Evolutionary conservation across 1,140 invertebrate species (phyloP), one percentile per base, ranked within the genome.

Genomic region (Proctacanthus coquilletti): DNA sequence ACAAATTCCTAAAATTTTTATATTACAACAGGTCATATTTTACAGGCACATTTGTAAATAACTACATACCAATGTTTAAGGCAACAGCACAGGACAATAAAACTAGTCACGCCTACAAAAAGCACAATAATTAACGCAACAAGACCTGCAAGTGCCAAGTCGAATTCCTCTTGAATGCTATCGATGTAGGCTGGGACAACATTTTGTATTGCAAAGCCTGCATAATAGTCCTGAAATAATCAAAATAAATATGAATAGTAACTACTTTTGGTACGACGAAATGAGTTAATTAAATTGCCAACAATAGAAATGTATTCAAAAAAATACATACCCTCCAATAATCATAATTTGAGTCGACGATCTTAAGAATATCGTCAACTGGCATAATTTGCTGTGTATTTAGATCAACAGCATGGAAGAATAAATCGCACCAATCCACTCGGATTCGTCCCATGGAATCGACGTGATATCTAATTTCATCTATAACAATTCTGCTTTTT

Each of bases 21-120:
- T 17, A 37, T 36, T 18, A 31, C 2, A 13, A 13, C 5, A 11
- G 18, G 35, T 8, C 6, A 35, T 35, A 5, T 6, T 19, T 15
- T 19, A 35, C 8, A 36, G 8, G 13, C 21, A 29, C 14, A 40
- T n/a, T n/a, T n/a, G n/a, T n/a, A n/a, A n/a, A 36, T 20, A 43
- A 50, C 27, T 65, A 62, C 15, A 60, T 67, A 79, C 81, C 84
- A 88, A 57, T 85, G 81, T 52, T 83, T 78, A 14, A 89, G 68
- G 56, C 85, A 91, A 45, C 85, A 88, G 51, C 86, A 91, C 3
- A 89, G 76, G 4, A 89, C 80, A 23, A 82, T 75, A 48, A 91
- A 84, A 0, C 84, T 86, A 18, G 89, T 73, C 27, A 84, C 77
- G 23, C 85, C 86, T 23, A 89, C 82, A 45, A 88, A 77, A 3